These are phyloP conservation scores for Agrotis puta DNA, from an alignment of 2,888 invertebrate species.

Conservation along the genomic window DNA sequence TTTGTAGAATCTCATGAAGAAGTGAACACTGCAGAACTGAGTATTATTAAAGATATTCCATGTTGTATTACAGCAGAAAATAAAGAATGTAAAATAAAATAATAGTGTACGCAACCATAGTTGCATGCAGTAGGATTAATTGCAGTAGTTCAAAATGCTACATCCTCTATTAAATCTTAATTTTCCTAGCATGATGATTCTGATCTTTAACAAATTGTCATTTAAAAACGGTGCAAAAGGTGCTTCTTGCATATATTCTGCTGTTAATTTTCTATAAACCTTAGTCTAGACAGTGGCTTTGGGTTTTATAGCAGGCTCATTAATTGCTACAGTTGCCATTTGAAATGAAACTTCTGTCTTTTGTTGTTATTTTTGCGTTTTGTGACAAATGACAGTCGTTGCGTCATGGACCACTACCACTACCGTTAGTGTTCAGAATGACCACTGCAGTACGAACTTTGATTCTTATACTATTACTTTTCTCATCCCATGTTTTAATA, in stretches of 20 bases:
- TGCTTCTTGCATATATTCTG: neutral
- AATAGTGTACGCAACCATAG: constrained; percentile 30
- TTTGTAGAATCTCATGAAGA: constrained; percentile 10
- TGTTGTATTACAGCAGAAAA: constrained; percentile 40
- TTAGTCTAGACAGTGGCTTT: neutral
- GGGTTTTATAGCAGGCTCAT: neutral
- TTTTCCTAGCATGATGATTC: neutral
- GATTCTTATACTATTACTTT: constrained; percentile 51
- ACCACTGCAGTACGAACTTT: constrained; percentile 52
- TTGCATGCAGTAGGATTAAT: constrained; percentile 21
- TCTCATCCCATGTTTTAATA: constrained; percentile 36
- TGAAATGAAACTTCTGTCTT: constrained; percentile 25
- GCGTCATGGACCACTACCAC: constrained; percentile 46
- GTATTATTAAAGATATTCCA: constrained; percentile 45
- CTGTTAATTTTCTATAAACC: neutral
- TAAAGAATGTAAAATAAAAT: constrained; percentile 43
- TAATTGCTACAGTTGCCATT: neutral
- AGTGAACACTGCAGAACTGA: constrained; percentile 5
- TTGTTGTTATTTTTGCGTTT: constrained; percentile 17
- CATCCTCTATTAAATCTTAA: constrained; percentile 6
- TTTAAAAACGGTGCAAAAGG: neutral
- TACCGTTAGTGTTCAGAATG: constrained; percentile 49
- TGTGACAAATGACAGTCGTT: constrained; percentile 52
- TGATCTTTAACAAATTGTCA: neutral
- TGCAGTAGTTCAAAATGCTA: constrained; percentile 21